Conservation (phyloP, 1,140 invertebrate genomes). For the Anastatus disparis region DNA sequence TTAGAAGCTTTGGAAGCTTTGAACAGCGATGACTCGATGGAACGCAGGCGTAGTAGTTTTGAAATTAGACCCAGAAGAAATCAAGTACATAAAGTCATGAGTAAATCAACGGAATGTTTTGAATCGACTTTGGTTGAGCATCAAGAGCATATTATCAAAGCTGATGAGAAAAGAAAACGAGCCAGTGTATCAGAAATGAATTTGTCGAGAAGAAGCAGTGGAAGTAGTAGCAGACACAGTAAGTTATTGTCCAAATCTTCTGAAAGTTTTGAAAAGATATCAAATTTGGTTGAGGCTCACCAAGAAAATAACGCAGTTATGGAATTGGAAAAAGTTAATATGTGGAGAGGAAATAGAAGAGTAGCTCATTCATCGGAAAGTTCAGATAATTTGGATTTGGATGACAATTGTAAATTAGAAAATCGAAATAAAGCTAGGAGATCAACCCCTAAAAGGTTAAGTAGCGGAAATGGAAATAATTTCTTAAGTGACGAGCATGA, state of each 20-base stretch:
- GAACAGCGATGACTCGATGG: conserved; percentile 56
- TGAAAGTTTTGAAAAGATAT: conserved; percentile 57
- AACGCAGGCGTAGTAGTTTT: conserved; percentile 56
- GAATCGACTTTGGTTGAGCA: conserved; percentile 48
- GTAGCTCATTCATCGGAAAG: conserved; percentile 57
- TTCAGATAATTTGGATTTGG: conserved; percentile 58
- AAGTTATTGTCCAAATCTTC: conserved; percentile 48
- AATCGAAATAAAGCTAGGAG: conserved; percentile 17
- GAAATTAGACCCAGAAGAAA: conserved; percentile 48
- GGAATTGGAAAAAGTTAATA: conserved; percentile 19
- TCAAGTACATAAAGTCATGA: conserved; percentile 50
- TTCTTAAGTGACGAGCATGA: conserved; percentile 6
- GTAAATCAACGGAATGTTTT: conserved; percentile 63
- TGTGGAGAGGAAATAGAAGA: conserved; percentile 37
- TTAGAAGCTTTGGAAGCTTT: conserved; percentile 53
- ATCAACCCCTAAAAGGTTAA: neutral
- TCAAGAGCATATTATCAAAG: conserved; percentile 4
- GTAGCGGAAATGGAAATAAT: neutral
- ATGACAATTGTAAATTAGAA: conserved; percentile 52
- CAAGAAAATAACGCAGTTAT: neutral
- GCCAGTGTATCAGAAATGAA: conserved; percentile 61
- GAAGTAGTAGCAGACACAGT: too few species aligned
- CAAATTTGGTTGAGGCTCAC: conserved; percentile 4
- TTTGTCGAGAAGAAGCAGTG: conserved; percentile 36
- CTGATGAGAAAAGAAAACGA: conserved; percentile 53